A percentile compares a stretch with the other conserved stretches of the same genome.
phyloP scores from a whole-genome alignment of 2,888 invertebrate genomes.

The Drosophila recens region DNA sequence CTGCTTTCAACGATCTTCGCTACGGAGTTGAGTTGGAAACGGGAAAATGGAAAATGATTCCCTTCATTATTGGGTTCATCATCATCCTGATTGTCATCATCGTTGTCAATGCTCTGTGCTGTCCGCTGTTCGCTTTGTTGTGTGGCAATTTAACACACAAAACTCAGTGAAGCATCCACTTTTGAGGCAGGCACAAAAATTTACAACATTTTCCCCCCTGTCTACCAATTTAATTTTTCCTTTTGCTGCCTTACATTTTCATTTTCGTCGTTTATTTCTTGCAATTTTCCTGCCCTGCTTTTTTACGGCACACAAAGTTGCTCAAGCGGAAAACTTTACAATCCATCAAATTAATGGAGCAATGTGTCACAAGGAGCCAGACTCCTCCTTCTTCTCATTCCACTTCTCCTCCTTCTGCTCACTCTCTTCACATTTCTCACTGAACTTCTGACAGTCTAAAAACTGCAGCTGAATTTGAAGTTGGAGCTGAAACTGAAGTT shows the following conservation, averaged over 20 bases:
- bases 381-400: neutral
- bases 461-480: slow-evolving; percentile 9
- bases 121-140: slow-evolving; percentile 33
- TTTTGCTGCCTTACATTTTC: slow-evolving; percentile 20
- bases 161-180: slow-evolving; percentile 77
- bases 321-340: slow-evolving; percentile 79
- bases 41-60: neutral
- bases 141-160: slow-evolving; percentile 72
- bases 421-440: slow-evolving; percentile 9
- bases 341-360: slow-evolving; percentile 81
- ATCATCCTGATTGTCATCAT: slow-evolving; percentile 2
- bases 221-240: slow-evolving; percentile 61
- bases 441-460: slow-evolving; percentile 31
- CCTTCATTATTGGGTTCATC: slow-evolving; percentile 35
- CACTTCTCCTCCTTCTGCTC: neutral
- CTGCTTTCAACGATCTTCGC: slow-evolving; percentile 61
- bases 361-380: slow-evolving; percentile 73
- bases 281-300: slow-evolving; percentile 45
- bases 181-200: slow-evolving; percentile 71
- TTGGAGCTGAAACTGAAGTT: slow-evolving; percentile 9
- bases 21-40: neutral
- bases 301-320: slow-evolving; percentile 55
- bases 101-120: slow-evolving; percentile 18
- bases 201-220: slow-evolving; percentile 45
- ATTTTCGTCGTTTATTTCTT: slow-evolving; percentile 39